A percentile compares a stretch with the other conserved stretches of the same genome.
phyloP scores from a whole-genome alignment of 2,888 invertebrate genomes.

The Eupelmus urozonus region DNA sequence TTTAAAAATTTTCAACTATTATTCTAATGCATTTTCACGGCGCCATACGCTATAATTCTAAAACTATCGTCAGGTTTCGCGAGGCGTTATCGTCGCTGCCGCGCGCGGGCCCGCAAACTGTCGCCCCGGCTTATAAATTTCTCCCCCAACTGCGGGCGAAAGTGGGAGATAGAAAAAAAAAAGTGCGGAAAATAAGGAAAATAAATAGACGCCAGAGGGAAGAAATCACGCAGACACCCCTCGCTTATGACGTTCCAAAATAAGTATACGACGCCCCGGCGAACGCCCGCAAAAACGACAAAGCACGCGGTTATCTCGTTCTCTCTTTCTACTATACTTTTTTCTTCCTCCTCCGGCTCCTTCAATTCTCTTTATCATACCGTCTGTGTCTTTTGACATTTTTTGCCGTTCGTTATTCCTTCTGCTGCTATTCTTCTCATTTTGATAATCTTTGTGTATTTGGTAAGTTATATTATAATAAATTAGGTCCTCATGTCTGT shows the following conservation, averaged over 20 bases:
- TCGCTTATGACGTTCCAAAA: conserved; percentile 52
- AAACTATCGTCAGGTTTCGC: conserved; percentile 59
- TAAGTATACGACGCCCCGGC: conserved; percentile 45
- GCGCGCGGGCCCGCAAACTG: conserved; percentile 54
- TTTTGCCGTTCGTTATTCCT: conserved; percentile 17
- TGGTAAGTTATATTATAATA: too few relatives aligned
- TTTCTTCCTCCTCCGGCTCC: conserved; percentile 44
- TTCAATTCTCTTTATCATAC: conserved; percentile 30
- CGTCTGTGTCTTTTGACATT: background rate
- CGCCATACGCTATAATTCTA: too few relatives aligned
- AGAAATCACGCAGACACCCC: conserved; percentile 55
- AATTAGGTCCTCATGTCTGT: too few relatives aligned
- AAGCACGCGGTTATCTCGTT: conserved; percentile 4
- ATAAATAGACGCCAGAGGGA: conserved; percentile 55
- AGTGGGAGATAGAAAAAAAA: conserved; percentile 38
- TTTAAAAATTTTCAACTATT: too few relatives aligned
- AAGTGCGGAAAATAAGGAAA: conserved; percentile 55
- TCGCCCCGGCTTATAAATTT: conserved; percentile 41
- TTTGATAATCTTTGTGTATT: too few relatives aligned
- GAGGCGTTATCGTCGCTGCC: conserved; percentile 61
- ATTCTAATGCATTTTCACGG: too few relatives aligned
- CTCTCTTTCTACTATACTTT: background rate
- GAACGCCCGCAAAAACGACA: conserved; percentile 12
- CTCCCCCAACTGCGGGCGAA: background rate
- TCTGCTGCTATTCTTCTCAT: too few relatives aligned